A percentile compares a stretch with the other conserved stretches of the same genome.
phyloP scores from a whole-genome alignment of 2,113 vertebrate species.

The Campylomormyrus numenius region DNA sequence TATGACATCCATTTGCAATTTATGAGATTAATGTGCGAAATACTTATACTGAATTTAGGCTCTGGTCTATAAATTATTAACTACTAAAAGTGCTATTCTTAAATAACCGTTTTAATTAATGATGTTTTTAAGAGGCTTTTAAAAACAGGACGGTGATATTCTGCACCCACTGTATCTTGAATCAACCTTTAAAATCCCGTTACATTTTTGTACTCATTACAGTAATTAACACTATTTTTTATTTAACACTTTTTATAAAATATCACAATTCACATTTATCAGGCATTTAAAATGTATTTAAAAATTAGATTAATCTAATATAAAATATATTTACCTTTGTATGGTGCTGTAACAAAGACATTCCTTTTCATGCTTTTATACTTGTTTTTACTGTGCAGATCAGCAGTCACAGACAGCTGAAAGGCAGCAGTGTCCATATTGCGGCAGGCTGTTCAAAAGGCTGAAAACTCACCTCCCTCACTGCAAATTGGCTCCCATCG shows the following conservation, averaged over 20 bases:
- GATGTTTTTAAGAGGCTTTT: background rate
- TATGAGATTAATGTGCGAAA: background rate
- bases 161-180: background rate
- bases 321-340: background rate
- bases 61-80: background rate
- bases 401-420: background rate
- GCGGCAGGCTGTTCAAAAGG: slow-evolving; percentile 72
- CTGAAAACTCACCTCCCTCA: slow-evolving; percentile 77
- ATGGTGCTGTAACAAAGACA: background rate
- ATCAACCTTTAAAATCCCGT: background rate
- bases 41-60: background rate
- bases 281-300: background rate
- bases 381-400: background rate
- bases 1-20: background rate
- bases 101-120: background rate
- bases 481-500: slow-evolving; percentile 59
- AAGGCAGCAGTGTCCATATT: slow-evolving; percentile 72
- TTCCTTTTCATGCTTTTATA: background rate
- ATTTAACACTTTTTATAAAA: background rate
- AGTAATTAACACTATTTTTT: background rate
- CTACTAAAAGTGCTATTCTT: background rate
- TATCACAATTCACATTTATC: background rate
- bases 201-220: background rate
- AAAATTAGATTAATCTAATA: background rate
- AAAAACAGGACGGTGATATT: background rate